A percentile compares a stretch with the other conserved stretches of the same genome.
Evolutionary conservation across 2,797 vertebrate species (phyloP).

Genomic region (Austrolebias charrua): DNA sequence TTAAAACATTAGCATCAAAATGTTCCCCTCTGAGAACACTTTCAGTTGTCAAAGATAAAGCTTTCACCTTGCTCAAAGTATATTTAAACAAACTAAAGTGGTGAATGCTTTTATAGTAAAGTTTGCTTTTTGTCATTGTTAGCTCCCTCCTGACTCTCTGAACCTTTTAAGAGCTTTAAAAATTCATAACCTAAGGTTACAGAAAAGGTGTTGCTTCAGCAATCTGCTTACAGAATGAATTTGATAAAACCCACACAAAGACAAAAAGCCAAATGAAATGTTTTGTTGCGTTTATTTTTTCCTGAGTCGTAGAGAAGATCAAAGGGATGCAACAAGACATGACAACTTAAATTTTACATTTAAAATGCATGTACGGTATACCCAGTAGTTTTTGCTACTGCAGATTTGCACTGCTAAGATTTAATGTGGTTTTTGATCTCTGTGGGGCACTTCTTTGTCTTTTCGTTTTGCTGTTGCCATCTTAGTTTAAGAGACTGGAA

Average conservation of each 20-base stretch:
- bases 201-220: constrained; percentile 69
- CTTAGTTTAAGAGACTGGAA: constrained; percentile 25
- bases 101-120: constrained; percentile 11
- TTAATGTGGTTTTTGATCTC: constrained; percentile 29
- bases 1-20: constrained; percentile 36
- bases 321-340: constrained; percentile 63
- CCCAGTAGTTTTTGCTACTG: neutral
- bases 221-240: constrained; percentile 72
- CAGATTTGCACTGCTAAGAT: neutral
- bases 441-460: constrained; percentile 14
- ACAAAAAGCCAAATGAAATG: constrained; percentile 39
- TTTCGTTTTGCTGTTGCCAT: constrained; percentile 13
- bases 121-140: constrained; percentile 50
- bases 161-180: constrained; percentile 67
- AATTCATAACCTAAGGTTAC: constrained; percentile 64
- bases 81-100: constrained; percentile 6
- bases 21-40: constrained; percentile 19
- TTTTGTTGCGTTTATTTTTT: constrained; percentile 39
- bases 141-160: constrained; percentile 33
- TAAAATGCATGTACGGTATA: neutral
- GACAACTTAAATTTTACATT: neutral
- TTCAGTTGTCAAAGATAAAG: constrained; percentile 6
- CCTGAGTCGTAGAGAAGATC: constrained; percentile 59
- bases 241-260: constrained; percentile 63
- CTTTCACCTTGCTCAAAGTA: constrained; percentile 11